Evolutionary conservation across 2,888 invertebrate genomes (phyloP).

Genomic region (Patella pellucida): DNA sequence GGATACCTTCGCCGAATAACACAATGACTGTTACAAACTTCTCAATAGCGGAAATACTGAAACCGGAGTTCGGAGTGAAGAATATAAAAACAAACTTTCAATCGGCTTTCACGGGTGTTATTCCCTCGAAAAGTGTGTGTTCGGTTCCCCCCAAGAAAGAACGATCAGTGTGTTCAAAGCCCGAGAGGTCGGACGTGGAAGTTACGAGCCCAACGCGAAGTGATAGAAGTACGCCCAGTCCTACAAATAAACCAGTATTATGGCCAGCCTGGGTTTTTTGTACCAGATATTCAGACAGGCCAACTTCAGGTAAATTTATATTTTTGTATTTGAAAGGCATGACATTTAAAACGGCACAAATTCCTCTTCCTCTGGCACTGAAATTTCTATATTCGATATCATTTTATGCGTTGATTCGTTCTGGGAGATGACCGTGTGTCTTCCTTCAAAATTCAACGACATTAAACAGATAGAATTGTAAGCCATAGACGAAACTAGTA

Average conservation of each 20-base stretch:
- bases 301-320: slow-evolving; percentile 72
- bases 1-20: background rate
- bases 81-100: background rate
- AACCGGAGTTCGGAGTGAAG: slow-evolving; percentile 47
- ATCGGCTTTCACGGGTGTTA: background rate
- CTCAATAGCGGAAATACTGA: slow-evolving; percentile 54
- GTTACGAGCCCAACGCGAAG: slow-evolving; percentile 11
- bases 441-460: no score
- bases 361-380: no score
- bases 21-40: slow-evolving; percentile 46
- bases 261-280: slow-evolving; percentile 99
- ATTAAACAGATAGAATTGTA: no score
- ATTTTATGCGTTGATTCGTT: no score
- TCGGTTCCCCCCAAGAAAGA: slow-evolving; percentile 4
- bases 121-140: background rate
- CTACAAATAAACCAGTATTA: slow-evolving; percentile 57
- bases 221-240: slow-evolving; percentile 13
- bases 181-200: background rate
- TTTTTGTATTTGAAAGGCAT: background rate
- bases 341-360: no score
- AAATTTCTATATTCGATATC: no score
- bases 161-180: background rate
- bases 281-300: slow-evolving; percentile 83
- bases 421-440: no score
- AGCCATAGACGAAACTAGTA: no score